phyloP scores from a whole-genome alignment of 2,888 invertebrate genomes.

The Noctua fimbriata region DNA sequence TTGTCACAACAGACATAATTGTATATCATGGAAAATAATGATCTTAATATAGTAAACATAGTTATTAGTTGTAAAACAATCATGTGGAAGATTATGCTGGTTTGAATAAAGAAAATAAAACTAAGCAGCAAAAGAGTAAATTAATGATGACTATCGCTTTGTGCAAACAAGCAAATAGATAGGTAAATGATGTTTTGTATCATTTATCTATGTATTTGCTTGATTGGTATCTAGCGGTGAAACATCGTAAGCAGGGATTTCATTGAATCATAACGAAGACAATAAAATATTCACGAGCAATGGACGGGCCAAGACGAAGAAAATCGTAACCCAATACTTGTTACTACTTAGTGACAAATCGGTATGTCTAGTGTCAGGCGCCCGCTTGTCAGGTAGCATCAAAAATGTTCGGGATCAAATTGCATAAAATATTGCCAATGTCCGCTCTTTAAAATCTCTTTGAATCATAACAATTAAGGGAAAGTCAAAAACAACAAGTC shows the following conservation, averaged over 20 bases:
- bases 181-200: no score
- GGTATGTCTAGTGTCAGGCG: no score
- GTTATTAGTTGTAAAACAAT: background rate
- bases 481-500: background rate
- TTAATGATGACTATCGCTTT: background rate
- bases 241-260: background rate
- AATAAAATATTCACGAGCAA: no score
- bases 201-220: no score
- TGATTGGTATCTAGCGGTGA: background rate
- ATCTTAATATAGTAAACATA: slow-evolving; percentile 6
- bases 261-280: background rate
- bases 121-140: background rate
- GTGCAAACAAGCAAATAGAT: background rate
- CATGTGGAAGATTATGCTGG: background rate
- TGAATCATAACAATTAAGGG: background rate
- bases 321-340: no score
- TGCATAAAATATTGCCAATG: background rate
- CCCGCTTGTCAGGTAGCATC: background rate
- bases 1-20: slow-evolving; percentile 8
- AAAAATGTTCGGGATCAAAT: background rate
- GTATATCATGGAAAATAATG: background rate
- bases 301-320: no score
- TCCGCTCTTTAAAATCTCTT: background rate
- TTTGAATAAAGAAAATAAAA: background rate
- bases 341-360: no score